Percentiles rank a stretch among this genome's conserved stretches.
Conservation (phyloP, 2,888 invertebrate species). For the Gymnoscelis rufifasciata region DNA sequence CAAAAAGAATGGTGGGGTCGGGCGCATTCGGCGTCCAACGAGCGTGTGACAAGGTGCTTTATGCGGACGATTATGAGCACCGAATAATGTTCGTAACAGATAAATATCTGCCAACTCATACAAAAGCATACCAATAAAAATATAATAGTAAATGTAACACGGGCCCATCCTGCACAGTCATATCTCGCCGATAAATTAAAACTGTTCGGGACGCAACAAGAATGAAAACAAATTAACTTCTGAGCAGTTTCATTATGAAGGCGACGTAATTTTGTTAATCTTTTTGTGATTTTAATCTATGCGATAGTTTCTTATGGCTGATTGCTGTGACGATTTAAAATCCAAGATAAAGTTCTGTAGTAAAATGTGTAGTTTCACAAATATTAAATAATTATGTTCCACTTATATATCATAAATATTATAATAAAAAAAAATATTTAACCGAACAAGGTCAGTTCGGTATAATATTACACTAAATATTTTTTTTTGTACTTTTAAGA, state of each 20-base stretch:
- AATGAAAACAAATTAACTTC: constrained; percentile 54
- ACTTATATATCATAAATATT: too few relatives aligned
- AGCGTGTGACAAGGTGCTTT: constrained; percentile 79
- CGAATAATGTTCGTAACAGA: constrained; percentile 78
- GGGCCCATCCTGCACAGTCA: constrained; percentile 74
- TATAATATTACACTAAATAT: too few relatives aligned
- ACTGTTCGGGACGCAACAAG: constrained; percentile 43
- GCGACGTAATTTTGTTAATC: neutral
- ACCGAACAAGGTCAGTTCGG: too few relatives aligned
- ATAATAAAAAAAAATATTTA: too few relatives aligned
- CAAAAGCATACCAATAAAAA: constrained; percentile 78
- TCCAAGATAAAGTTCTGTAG: too few relatives aligned
- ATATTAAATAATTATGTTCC: too few relatives aligned
- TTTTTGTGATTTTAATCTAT: too few relatives aligned
- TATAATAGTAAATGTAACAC: constrained; percentile 77
- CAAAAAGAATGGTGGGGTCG: constrained; percentile 73
- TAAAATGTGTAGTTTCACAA: too few relatives aligned
- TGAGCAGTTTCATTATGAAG: neutral
- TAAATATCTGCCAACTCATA: constrained; percentile 80
- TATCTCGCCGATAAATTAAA: constrained; percentile 69
- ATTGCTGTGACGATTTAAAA: too few relatives aligned
- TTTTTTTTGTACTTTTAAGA: too few relatives aligned
- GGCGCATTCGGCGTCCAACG: constrained; percentile 74
- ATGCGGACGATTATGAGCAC: constrained; percentile 76
- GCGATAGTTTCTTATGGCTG: too few relatives aligned